phyloP scores from a whole-genome alignment of 1,140 invertebrate species.

The Euura lappo region DNA sequence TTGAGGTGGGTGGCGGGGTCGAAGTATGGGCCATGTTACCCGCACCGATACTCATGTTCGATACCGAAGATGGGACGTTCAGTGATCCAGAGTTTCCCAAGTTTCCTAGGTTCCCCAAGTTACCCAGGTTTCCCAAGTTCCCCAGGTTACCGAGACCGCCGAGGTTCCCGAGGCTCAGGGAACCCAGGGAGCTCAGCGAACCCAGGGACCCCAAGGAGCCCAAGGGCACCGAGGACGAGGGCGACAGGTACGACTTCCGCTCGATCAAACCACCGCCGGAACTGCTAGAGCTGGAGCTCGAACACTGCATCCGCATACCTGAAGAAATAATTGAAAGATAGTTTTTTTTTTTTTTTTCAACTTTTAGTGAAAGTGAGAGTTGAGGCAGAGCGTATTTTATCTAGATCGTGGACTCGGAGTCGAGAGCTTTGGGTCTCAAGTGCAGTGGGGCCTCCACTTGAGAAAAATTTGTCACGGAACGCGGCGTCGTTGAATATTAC shows the following conservation, averaged over 20 bases:
- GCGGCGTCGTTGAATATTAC: neutral
- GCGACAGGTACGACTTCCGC: conserved; percentile 52
- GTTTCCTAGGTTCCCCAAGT: conserved; percentile 39
- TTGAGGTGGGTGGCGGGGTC: conserved; percentile 29
- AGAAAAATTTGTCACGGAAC: neutral
- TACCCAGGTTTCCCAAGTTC: conserved; percentile 42
- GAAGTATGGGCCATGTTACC: conserved; percentile 16
- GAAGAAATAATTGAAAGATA: conserved; percentile 14
- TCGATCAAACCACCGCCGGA: conserved; percentile 49
- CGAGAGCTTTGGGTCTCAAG: neutral
- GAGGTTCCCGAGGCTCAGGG: conserved; percentile 48
- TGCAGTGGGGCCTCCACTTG: neutral
- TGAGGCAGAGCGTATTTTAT: no score
- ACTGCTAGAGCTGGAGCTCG: conserved; percentile 43
- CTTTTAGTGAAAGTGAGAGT: no score
- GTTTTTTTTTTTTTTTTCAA: no score
- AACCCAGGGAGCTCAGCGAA: conserved; percentile 40
- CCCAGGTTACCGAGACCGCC: conserved; percentile 43
- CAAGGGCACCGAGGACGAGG: conserved; percentile 41
- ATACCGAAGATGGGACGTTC: neutral
- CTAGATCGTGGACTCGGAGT: neutral
- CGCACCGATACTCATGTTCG: neutral
- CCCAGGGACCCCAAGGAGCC: conserved; percentile 26
- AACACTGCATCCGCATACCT: conserved; percentile 47
- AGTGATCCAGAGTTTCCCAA: neutral